These are phyloP conservation scores for Prunella strophiata DNA, from an alignment of 2,797 vertebrate species.

Conservation along the genomic window DNA sequence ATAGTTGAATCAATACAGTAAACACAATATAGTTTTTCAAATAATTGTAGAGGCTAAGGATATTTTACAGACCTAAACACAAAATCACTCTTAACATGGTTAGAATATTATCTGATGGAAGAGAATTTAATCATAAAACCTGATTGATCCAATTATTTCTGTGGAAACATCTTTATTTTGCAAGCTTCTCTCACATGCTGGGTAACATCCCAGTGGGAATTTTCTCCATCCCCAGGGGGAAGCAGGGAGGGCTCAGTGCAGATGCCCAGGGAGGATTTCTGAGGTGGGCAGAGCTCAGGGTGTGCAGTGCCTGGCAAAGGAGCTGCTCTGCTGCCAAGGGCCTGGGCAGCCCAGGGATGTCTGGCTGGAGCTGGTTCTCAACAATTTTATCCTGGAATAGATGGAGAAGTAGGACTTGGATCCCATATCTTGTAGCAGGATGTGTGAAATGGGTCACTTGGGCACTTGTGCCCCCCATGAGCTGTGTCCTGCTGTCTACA, in stretches of 20 bases:
- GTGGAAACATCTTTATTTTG: background rate
- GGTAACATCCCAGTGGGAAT: background rate
- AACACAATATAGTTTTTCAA: background rate
- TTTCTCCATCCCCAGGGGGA: background rate
- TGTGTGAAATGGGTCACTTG: background rate
- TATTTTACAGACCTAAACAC: background rate
- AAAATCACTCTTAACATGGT: background rate
- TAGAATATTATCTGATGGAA: background rate
- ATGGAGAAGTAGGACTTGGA: background rate
- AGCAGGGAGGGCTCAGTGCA: background rate
- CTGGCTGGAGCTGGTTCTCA: background rate
- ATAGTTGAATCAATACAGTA: slow-evolving; percentile 17
- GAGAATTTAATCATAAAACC: background rate
- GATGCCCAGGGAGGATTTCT: background rate
- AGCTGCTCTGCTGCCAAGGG: background rate
- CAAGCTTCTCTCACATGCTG: background rate
- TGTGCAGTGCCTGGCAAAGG: background rate
- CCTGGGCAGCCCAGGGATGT: background rate
- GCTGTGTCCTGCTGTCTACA: rapidly evolving
- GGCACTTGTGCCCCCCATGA: background rate
- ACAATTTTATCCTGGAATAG: rapidly evolving
- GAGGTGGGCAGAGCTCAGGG: background rate
- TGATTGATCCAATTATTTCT: background rate
- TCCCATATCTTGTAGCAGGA: background rate
- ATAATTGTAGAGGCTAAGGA: background rate